Percentiles rank a stretch among this genome's conserved stretches.
Conservation (phyloP, 37 sponge, comb jelly and placozoan genomes). For the Theonella swinhoei region DNA sequence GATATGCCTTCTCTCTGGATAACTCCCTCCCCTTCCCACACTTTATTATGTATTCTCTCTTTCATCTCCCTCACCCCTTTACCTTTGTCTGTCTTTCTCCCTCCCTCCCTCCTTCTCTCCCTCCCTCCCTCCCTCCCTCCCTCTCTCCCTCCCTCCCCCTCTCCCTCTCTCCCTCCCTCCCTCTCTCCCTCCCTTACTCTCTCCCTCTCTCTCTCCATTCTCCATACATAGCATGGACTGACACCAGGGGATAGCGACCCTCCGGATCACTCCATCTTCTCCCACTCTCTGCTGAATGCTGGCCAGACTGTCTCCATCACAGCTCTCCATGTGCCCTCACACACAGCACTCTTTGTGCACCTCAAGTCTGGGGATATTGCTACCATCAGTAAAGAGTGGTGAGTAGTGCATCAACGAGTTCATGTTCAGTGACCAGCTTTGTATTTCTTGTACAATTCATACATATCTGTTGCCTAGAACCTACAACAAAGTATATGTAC, state of each 20-base stretch:
- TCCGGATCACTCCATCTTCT: not conserved
- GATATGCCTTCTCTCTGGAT: too few species aligned
- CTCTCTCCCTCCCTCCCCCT: not conserved
- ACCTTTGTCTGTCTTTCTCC: too few species aligned
- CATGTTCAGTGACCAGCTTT: not conserved
- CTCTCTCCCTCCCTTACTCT: not conserved
- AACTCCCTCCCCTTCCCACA: too few species aligned
- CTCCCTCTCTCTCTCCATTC: not conserved
- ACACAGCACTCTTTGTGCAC: not conserved
- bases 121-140: not conserved
- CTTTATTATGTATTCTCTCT: too few species aligned
- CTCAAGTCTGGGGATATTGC: not conserved
- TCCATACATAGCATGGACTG: not conserved
- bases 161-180: not conserved
- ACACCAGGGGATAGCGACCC: not conserved
- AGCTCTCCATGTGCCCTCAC: not conserved
- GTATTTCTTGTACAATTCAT: not conserved
- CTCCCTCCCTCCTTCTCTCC: not conserved
- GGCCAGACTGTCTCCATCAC: constrained; percentile 6
- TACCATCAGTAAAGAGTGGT: constrained; percentile 19
- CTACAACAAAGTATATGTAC: not conserved
- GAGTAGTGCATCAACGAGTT: not conserved
- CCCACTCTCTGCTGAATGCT: constrained; percentile 1
- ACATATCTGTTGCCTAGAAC: constrained; percentile 15
- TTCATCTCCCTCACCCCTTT: too few species aligned